phyloP scores from a whole-genome alignment of 2,113 vertebrate genomes.

The Hippocampus barbouri region DNA sequence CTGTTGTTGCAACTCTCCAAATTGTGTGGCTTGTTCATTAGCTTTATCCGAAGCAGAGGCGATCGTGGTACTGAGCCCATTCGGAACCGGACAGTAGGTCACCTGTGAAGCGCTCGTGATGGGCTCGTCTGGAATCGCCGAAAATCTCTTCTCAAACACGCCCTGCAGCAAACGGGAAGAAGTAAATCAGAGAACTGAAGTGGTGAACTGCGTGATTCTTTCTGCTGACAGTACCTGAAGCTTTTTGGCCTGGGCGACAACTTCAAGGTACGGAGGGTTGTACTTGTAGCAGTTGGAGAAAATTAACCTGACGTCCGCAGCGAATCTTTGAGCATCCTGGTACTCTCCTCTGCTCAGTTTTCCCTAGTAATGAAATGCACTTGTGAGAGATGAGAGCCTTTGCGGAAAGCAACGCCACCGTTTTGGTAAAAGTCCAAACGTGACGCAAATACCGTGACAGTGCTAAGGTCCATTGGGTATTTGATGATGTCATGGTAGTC shows the following conservation, averaged over 20 bases:
- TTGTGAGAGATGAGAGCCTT: neutral
- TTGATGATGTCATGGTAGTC: conserved; percentile 98
- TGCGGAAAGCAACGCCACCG: neutral
- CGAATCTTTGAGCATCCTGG: conserved; percentile 84
- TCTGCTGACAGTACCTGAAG: conserved; percentile 81
- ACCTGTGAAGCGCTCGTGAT: conserved; percentile 53
- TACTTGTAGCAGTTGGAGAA: conserved; percentile 99
- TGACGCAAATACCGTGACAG: conserved; percentile 79
- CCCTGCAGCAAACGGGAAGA: conserved; percentile 65
- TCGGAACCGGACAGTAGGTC: conserved; percentile 70
- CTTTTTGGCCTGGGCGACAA: conserved; percentile 87
- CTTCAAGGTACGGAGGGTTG: conserved; percentile 88
- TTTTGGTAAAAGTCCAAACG: neutral
- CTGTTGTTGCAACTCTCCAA: conserved; percentile 88
- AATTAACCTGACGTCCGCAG: conserved; percentile 91
- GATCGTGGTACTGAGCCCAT: conserved; percentile 74
- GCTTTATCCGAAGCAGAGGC: conserved; percentile 77
- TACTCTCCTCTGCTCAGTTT: conserved; percentile 92
- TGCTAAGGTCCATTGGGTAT: conserved; percentile 96
- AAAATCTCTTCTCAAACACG: conserved; percentile 93
- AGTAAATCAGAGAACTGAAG: neutral
- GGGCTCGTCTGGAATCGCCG: conserved; percentile 89
- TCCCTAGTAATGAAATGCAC: conserved; percentile 68
- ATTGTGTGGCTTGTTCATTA: conserved; percentile 77
- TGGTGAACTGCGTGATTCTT: accelerated